phyloP scores from a whole-genome alignment of 1,140 invertebrate genomes.

The Drosophila cardini region DNA sequence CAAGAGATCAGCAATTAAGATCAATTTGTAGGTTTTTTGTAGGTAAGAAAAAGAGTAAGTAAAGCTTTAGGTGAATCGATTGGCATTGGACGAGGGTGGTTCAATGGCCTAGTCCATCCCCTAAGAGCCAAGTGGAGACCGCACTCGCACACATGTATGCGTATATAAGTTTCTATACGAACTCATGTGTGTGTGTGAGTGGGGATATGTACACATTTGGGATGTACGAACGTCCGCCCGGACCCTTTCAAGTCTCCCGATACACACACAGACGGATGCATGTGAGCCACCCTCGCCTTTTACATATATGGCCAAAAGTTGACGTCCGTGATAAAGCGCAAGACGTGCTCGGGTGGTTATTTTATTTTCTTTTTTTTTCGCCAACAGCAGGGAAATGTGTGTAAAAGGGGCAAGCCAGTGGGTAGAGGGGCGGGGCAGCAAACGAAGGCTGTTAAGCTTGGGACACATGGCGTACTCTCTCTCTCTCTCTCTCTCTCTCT shows the following conservation, averaged over 20 bases:
- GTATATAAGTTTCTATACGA: slow-evolving; percentile 16
- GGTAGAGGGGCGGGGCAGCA: neutral
- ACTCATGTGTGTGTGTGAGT: slow-evolving; percentile 3
- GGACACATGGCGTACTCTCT: slow-evolving; percentile 44
- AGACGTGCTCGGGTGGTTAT: slow-evolving; percentile 49
- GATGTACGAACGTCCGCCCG: slow-evolving; percentile 16
- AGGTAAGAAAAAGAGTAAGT: neutral
- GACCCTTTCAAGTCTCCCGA: slow-evolving; percentile 4
- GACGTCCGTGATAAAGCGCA: slow-evolving; percentile 52
- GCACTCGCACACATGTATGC: neutral
- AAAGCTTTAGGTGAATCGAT: slow-evolving; percentile 23
- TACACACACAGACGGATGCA: slow-evolving; percentile 16
- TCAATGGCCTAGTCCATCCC: slow-evolving; percentile 38
- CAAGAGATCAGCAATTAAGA: neutral
- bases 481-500: too few species aligned
- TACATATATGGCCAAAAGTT: slow-evolving; percentile 78
- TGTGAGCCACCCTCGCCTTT: slow-evolving; percentile 69
- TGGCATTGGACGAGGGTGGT: slow-evolving; percentile 23
- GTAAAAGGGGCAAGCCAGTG: neutral
- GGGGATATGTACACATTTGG: slow-evolving; percentile 28
- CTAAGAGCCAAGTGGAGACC: slow-evolving; percentile 15
- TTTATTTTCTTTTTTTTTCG: slow-evolving; percentile 19
- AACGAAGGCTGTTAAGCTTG: slow-evolving; percentile 9
- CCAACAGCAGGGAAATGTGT: slow-evolving; percentile 11
- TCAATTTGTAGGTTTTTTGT: slow-evolving; percentile 12